phyloP scores from a whole-genome alignment of 1,140 invertebrate species.

The Bombus confusus region DNA sequence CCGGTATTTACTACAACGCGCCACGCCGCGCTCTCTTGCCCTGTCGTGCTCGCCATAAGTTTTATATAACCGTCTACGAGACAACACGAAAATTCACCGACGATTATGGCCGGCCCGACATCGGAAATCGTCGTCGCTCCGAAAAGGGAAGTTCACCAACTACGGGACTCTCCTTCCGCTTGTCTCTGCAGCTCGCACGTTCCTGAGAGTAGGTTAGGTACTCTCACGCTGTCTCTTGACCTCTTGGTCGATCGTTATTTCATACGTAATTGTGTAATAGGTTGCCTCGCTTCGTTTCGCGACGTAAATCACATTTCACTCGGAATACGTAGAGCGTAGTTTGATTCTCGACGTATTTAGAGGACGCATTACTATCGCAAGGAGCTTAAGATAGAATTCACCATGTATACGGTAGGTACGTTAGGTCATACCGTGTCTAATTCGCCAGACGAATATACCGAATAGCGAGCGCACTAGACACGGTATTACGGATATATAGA shows the following conservation, averaged over 20 bases:
- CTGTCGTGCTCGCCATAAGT: not conserved
- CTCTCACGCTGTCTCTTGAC: not conserved
- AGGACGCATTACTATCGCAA: not conserved
- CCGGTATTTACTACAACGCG: slow-evolving; percentile 9
- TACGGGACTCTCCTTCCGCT: not conserved
- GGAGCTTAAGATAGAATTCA: not conserved
- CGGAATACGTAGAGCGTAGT: not conserved
- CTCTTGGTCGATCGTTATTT: not conserved
- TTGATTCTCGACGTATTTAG: not conserved
- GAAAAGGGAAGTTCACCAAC: not conserved
- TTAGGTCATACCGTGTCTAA: not conserved
- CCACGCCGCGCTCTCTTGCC: not conserved
- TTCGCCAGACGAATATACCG: not conserved
- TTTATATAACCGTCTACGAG: not conserved
- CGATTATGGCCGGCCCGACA: not conserved
- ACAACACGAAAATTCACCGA: slow-evolving; percentile 5
- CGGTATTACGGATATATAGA: not conserved
- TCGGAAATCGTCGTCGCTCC: not conserved
- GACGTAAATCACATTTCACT: not conserved
- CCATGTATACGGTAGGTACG: not conserved
- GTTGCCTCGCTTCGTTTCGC: too few relatives aligned
- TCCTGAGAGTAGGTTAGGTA: too few relatives aligned
- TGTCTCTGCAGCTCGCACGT: not conserved
- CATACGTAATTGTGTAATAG: not conserved
- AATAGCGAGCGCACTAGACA: too few relatives aligned